Evolutionary conservation across 2,797 vertebrate species (phyloP).

Genomic region (Gambelia wislizenii): DNA sequence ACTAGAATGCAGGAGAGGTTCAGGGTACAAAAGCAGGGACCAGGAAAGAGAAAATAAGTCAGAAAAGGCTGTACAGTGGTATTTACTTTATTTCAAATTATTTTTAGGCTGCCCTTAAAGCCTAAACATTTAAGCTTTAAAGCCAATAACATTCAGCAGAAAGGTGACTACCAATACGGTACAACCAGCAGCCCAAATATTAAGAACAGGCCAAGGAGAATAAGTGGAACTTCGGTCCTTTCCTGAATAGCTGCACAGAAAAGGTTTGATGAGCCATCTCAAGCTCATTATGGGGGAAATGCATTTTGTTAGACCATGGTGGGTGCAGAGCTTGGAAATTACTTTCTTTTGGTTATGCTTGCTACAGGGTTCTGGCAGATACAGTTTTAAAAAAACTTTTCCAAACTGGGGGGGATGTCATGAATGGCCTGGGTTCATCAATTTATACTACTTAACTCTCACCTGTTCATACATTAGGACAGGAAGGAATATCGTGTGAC

Average conservation of each 20-base stretch:
- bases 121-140: too few species aligned
- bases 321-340: too few species aligned
- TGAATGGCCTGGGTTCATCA: not conserved
- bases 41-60: not conserved
- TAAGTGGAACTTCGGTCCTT: not conserved
- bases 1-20: not conserved
- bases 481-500: too few species aligned
- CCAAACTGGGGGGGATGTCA: too few species aligned
- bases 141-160: too few species aligned
- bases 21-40: not conserved
- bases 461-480: not conserved
- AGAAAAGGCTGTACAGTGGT: not conserved
- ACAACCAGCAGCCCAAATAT: not conserved
- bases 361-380: too few species aligned
- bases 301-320: not conserved
- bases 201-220: not conserved
- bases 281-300: not conserved
- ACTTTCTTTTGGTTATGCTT: too few species aligned
- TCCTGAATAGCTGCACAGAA: not conserved
- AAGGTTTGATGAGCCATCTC: not conserved
- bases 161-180: too few species aligned
- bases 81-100: not conserved
- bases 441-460: not conserved
- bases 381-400: too few species aligned
- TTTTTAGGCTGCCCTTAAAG: not conserved